Conservation (phyloP, 1,140 invertebrate species). For the Myzus persicae region DNA sequence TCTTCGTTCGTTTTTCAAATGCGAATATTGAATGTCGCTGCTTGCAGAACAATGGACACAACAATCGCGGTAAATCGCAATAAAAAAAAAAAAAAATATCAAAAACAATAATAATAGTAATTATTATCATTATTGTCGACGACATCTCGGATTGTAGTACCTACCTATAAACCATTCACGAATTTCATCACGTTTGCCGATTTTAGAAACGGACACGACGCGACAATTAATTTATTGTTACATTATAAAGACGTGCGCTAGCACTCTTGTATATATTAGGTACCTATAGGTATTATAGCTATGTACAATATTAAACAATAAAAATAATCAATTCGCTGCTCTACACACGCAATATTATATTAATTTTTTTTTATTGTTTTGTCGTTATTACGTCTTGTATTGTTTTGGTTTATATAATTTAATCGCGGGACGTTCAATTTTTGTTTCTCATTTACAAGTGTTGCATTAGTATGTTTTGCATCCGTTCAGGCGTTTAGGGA, state of each 20-base stretch:
- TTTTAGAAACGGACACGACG: neutral
- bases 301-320: neutral
- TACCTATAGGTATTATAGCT: neutral
- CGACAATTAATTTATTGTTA: neutral
- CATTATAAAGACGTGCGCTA: neutral
- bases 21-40: neutral
- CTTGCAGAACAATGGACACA: neutral
- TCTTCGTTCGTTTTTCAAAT: neutral
- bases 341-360: too few relatives aligned
- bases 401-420: neutral
- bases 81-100: neutral
- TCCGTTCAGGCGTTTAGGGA: neutral
- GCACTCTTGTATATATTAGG: neutral
- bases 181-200: constrained; percentile 36
- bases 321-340: neutral
- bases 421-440: neutral
- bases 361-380: too few relatives aligned
- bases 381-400: neutral
- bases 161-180: neutral
- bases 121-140: constrained; percentile 10
- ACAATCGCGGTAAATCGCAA: neutral
- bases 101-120: neutral
- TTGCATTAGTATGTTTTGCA: neutral
- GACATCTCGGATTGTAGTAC: neutral
- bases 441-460: neutral